Percentiles rank a stretch among this genome's conserved stretches.
Conservation (phyloP, 2,888 invertebrate genomes). For the Sphaerophoria taeniata region DNA sequence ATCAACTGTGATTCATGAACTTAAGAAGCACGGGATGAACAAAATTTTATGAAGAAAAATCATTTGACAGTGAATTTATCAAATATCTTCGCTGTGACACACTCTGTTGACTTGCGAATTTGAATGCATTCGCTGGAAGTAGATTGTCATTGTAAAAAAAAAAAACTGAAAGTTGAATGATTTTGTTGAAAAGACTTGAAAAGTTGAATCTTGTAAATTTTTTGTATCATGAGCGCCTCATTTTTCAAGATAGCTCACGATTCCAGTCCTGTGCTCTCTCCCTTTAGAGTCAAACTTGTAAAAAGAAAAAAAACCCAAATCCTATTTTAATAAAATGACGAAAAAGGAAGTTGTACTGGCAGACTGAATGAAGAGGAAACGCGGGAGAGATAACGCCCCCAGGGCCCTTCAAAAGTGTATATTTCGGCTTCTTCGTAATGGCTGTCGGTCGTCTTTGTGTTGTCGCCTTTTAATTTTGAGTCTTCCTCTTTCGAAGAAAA, state of each 20-base stretch:
- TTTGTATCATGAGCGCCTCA: too few relatives aligned
- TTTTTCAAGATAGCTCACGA: neutral
- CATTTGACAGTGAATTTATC: too few relatives aligned
- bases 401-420: conserved; percentile 20
- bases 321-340: conserved; percentile 54
- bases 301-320: conserved; percentile 64
- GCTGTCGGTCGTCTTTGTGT: conserved; percentile 3
- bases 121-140: too few relatives aligned
- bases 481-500: conserved; percentile 25
- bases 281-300: conserved; percentile 47
- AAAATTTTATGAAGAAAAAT: too few relatives aligned
- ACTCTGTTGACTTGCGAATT: too few relatives aligned
- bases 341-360: conserved; percentile 50
- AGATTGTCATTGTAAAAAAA: too few relatives aligned
- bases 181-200: too few relatives aligned
- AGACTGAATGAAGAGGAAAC: conserved; percentile 31
- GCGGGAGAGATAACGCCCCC: conserved; percentile 59
- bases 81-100: too few relatives aligned
- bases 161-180: too few relatives aligned
- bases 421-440: neutral
- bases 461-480: conserved; percentile 3
- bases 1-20: too few relatives aligned
- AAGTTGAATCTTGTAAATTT: too few relatives aligned
- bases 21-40: too few relatives aligned
- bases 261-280: neutral